phyloP scores from a whole-genome alignment of 2,797 vertebrate species.

The Orientallactaga sibirica region DNA sequence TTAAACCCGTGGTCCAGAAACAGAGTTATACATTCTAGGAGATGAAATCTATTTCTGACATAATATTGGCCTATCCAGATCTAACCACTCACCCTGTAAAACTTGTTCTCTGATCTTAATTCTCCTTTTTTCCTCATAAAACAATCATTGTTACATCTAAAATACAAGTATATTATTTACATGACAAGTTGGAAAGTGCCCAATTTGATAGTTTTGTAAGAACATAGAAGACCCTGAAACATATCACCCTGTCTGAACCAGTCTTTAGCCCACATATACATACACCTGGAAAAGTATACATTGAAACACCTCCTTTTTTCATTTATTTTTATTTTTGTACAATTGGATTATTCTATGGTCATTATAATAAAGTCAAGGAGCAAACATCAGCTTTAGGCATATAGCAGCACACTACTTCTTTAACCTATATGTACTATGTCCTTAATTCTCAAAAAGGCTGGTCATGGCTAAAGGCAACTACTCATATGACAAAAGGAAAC shows the following conservation, averaged over 20 bases:
- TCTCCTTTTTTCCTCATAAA: not conserved
- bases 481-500: not conserved
- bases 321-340: not conserved
- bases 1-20: not conserved
- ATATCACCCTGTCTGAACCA: not conserved
- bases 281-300: not conserved
- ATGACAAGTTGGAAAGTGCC: not conserved
- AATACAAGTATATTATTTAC: not conserved
- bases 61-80: not conserved
- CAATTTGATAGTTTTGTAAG: not conserved
- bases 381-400: not conserved
- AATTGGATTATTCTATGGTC: not conserved
- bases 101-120: not conserved
- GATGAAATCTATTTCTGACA: constrained; percentile 26
- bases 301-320: not conserved
- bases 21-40: not conserved
- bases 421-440: not conserved
- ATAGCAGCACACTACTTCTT: not conserved
- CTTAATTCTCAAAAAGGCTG: constrained; percentile 2
- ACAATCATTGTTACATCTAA: not conserved
- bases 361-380: too few relatives aligned
- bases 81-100: not conserved
- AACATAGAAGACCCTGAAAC: not conserved
- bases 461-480: constrained; percentile 1
- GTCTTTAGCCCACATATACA: not conserved